Evolutionary conservation across 2,113 vertebrate species (phyloP).

Genomic region (Dromaius novaehollandiae): DNA sequence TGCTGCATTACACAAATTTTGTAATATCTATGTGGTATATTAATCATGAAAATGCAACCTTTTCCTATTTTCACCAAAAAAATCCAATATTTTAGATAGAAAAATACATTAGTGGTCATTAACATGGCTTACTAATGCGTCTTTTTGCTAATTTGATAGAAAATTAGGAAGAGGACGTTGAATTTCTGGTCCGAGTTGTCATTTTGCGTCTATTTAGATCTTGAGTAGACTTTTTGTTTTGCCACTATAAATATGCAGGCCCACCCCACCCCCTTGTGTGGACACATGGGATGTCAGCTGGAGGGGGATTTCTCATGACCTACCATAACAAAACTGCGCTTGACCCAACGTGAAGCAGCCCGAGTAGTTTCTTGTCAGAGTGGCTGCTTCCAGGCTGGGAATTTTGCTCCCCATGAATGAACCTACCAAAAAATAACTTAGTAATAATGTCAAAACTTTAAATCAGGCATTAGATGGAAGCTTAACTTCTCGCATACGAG

Average conservation of each 20-base stretch:
- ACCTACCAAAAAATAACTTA: neutral
- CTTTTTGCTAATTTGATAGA: neutral
- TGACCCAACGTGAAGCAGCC: rapidly evolving
- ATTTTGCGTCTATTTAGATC: neutral
- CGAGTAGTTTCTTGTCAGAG: neutral
- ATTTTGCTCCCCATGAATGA: rapidly evolving
- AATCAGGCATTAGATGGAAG: rapidly evolving
- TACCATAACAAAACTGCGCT: neutral
- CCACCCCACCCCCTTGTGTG: rapidly evolving
- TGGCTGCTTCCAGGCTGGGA: neutral
- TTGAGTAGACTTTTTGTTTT: neutral
- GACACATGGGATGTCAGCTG: neutral
- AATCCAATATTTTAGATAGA: neutral
- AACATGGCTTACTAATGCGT: neutral
- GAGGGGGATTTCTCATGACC: neutral
- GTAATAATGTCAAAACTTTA: neutral
- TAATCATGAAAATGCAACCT: neutral
- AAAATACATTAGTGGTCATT: neutral
- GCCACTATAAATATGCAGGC: rapidly evolving
- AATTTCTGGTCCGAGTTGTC: rapidly evolving
- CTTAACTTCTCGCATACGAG: rapidly evolving
- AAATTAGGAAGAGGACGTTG: neutral
- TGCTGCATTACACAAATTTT: neutral
- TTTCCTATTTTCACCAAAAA: neutral
- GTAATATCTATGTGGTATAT: neutral